Conservation (phyloP, 2,888 invertebrate genomes). For the Pterobdella sp. region DNA sequence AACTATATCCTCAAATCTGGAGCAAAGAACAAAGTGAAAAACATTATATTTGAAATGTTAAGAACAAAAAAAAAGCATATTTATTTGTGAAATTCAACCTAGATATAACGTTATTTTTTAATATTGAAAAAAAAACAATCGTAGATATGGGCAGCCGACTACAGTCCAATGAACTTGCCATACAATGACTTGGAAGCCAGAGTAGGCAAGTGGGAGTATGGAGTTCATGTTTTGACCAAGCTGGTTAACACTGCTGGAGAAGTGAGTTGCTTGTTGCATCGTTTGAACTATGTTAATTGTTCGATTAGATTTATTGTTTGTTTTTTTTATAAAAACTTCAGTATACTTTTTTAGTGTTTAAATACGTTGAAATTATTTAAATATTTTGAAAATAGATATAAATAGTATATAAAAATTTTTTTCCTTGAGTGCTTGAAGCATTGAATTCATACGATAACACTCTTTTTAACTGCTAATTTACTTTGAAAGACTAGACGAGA, state of each 20-base stretch:
- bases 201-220: slow-evolving; percentile 21
- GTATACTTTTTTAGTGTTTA: too few species aligned
- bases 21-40: slow-evolving; percentile 28
- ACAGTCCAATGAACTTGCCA: slow-evolving; percentile 14
- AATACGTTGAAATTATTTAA: too few species aligned
- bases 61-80: not conserved
- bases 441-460: too few species aligned
- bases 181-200: slow-evolving; percentile 22
- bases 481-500: not conserved
- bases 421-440: too few species aligned
- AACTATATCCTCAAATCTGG: slow-evolving; percentile 23
- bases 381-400: too few species aligned
- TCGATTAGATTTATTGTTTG: not conserved
- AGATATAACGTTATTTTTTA: not conserved
- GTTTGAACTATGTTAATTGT: not conserved
- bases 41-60: not conserved
- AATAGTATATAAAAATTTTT: too few species aligned
- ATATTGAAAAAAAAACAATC: not conserved
- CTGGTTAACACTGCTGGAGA: slow-evolving; percentile 23
- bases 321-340: too few species aligned
- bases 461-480: not conserved
- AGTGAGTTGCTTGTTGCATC: too few species aligned
- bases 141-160: slow-evolving; percentile 16
- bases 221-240: slow-evolving; percentile 24
- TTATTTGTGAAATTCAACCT: not conserved